Percentiles rank a stretch among this genome's conserved stretches.
Conservation (phyloP, 1,140 invertebrate species). For the Ceratina japonica region DNA sequence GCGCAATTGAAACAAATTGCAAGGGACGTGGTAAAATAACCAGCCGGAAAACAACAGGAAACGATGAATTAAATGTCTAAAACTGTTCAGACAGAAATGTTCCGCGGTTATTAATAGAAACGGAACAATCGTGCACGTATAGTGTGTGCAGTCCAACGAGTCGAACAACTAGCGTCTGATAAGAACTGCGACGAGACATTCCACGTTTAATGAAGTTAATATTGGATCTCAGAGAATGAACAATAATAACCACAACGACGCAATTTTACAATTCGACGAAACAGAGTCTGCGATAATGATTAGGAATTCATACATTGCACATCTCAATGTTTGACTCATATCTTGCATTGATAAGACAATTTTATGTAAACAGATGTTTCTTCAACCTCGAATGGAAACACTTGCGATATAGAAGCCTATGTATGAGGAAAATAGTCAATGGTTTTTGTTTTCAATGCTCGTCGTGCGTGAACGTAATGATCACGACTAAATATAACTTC, state of each 20-base stretch:
- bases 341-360: too few species aligned
- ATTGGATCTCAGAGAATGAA: background rate
- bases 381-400: too few species aligned
- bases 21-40: background rate
- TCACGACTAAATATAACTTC: background rate
- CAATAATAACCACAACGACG: background rate
- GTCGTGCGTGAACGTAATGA: background rate
- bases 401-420: too few species aligned
- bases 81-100: background rate
- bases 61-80: background rate
- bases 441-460: background rate
- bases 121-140: background rate
- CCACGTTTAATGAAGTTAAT: slow-evolving; percentile 5
- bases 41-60: background rate
- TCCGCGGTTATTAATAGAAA: background rate
- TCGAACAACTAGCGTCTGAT: background rate
- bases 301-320: background rate
- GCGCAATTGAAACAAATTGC: background rate
- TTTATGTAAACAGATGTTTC: too few species aligned
- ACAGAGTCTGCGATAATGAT: too few species aligned
- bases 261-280: background rate
- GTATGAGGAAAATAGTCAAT: too few species aligned
- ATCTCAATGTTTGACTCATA: too few species aligned
- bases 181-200: background rate
- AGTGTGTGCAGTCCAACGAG: too few species aligned